Evolutionary conservation across 2,797 vertebrate species (phyloP), one percentile per base, ranked within the genome.

Genomic region (Phataginus tetradactyla): DNA sequence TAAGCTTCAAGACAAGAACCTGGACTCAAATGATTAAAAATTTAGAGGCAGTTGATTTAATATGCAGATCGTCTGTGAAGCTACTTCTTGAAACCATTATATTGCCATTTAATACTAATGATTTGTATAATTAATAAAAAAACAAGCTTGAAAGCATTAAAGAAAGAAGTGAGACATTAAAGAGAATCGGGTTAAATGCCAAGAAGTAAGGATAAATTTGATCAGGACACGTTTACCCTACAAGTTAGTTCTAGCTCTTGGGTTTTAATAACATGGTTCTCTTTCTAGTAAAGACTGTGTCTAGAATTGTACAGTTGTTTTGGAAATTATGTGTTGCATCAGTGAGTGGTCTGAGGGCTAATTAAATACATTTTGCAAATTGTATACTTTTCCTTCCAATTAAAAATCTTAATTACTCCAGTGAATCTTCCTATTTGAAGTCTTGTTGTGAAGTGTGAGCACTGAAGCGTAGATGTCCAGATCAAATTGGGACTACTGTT

Each of bases 1-100:
- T 98, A 98, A 98, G 98, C 98, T 99, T 98, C 98, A 98, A 99
- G 98, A 99, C 98, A 99, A 99, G 98, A 99, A 99, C 98, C 98
- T 98, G 98, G 98, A 98, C 98, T 98, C 98, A 97, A 98, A 97
- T 98, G 98, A 99, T 99, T 98, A 99, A 99, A 99, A 99, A 99
- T 99, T 99, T 99, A 99, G 98, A 98, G 98, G 98, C 92, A 97
- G 96, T 98, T 98, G 98, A 99, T 99, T 99, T 99, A 99, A 99
- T 99, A 99, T 99, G 99, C 99, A 99, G 98, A 98, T 98, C 98
- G 98, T 98, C 98, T 98, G 97, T 98, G 98, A 99, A 98, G 98
- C 98, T 98, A 98, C 98, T 98, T 98, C 98, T 99, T 98, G 98
- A 98, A 99, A 98, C 98, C 98, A 98, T 99, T 99, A 98, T 98